Percentiles rank a stretch among this genome's conserved stretches.
Evolutionary conservation across 2,113 vertebrate genomes (phyloP).

Genomic region (Lota lota): DNA sequence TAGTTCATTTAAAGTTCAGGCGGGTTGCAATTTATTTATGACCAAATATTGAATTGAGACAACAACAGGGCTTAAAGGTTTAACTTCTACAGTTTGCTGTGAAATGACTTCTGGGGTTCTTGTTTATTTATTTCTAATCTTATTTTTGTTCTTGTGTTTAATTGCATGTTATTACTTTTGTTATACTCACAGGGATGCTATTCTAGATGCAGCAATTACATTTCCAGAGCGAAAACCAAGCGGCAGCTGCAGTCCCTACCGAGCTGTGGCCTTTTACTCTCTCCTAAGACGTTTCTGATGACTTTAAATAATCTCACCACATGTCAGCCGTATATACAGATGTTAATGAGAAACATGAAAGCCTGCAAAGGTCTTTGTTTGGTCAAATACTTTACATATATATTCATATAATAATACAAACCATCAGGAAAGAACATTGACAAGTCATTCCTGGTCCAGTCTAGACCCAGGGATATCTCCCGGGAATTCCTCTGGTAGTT

Average conservation of each 20-base stretch:
- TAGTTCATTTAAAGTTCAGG: slow-evolving; percentile 64
- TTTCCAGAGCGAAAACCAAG: slow-evolving; percentile 70
- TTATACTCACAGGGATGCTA: slow-evolving; percentile 71
- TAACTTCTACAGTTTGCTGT: slow-evolving; percentile 57
- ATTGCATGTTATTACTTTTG: slow-evolving; percentile 70
- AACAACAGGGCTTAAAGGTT: slow-evolving; percentile 54
- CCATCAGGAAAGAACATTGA: slow-evolving; percentile 24
- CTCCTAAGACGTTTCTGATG: slow-evolving; percentile 62
- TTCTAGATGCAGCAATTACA: slow-evolving; percentile 75
- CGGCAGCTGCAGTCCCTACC: slow-evolving; percentile 46
- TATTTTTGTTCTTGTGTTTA: slow-evolving; percentile 51
- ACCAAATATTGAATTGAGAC: slow-evolving; percentile 56
- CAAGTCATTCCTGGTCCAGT: background rate
- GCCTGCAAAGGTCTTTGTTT: slow-evolving; percentile 48
- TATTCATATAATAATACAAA: slow-evolving; percentile 1
- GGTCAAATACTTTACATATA: background rate
- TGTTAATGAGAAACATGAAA: slow-evolving; percentile 71
- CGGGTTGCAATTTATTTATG: slow-evolving; percentile 63
- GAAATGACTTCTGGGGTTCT: slow-evolving; percentile 23
- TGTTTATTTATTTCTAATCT: too few relatives aligned
- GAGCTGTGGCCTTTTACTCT: slow-evolving; percentile 52
- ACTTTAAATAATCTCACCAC: slow-evolving; percentile 65
- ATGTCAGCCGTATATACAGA: slow-evolving; percentile 32
- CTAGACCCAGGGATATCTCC: too few relatives aligned
- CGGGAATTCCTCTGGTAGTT: too few relatives aligned